These are phyloP conservation scores for Atethmia centrago DNA, from an alignment of 2,888 invertebrate species.

Conservation along the genomic window DNA sequence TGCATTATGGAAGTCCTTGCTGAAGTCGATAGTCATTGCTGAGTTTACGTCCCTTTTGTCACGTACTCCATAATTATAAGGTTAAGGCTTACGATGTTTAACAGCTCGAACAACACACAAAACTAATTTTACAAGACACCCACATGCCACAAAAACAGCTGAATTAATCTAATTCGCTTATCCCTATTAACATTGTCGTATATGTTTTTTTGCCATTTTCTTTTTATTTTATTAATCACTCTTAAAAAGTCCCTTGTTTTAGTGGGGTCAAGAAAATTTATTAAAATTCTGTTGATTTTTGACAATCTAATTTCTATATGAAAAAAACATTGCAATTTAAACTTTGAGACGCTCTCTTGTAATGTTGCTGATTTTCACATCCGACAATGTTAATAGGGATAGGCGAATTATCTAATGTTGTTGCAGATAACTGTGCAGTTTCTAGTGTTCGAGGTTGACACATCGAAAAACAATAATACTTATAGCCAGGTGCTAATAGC, in stretches of 20 bases:
- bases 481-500: background rate
- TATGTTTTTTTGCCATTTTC: no score
- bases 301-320: no score
- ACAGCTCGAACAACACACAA: background rate
- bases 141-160: background rate
- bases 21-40: background rate
- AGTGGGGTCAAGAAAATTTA: no score
- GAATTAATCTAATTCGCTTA: no score
- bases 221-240: no score
- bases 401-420: constrained; percentile 1
- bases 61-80: background rate
- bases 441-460: background rate
- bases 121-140: background rate
- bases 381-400: no score
- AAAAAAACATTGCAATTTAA: no score
- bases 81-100: background rate
- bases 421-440: background rate
- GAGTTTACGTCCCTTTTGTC: background rate
- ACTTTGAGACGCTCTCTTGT: no score
- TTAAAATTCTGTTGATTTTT: no score
- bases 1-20: background rate
- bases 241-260: no score
- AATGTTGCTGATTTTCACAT: no score
- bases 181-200: no score
- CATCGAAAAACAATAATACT: background rate